Percentiles rank a stretch among this genome's conserved stretches.
These are phyloP conservation scores for Lepidotrigona ventralis DNA, from an alignment of 1,140 invertebrate genomes.

Conservation along the genomic window DNA sequence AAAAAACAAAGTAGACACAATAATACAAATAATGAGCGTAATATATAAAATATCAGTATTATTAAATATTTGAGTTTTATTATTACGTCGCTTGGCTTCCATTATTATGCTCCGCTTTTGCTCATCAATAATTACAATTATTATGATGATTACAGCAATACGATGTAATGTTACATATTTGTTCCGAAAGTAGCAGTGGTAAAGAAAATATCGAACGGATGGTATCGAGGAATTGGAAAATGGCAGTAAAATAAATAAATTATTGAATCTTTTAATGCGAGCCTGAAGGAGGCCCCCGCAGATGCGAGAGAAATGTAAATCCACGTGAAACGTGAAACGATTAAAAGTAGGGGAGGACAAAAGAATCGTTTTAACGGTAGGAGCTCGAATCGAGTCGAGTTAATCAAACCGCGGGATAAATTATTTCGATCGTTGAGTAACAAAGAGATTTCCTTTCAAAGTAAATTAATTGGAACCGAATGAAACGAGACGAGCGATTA, in stretches of 20 bases:
- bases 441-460: neutral
- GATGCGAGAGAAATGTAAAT: constrained; percentile 16
- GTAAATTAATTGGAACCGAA: neutral
- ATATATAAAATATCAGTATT: too few species aligned
- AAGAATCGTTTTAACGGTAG: neutral
- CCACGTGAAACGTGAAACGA: neutral
- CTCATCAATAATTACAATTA: neutral
- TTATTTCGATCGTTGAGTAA: constrained; percentile 7
- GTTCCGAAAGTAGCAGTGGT: neutral
- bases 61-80: too few species aligned
- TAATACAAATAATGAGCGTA: too few species aligned
- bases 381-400: neutral
- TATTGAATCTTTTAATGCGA: neutral
- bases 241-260: too few species aligned
- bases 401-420: constrained; percentile 14
- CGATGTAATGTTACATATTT: neutral
- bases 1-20: too few species aligned
- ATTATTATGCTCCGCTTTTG: too few species aligned
- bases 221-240: neutral
- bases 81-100: too few species aligned
- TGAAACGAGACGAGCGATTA: neutral
- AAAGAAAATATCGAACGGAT: neutral
- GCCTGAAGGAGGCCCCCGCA: neutral
- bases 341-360: constrained; percentile 14
- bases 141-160: neutral